phyloP scores from a whole-genome alignment of 2,888 invertebrate genomes.

The Pyrochroa serraticornis region DNA sequence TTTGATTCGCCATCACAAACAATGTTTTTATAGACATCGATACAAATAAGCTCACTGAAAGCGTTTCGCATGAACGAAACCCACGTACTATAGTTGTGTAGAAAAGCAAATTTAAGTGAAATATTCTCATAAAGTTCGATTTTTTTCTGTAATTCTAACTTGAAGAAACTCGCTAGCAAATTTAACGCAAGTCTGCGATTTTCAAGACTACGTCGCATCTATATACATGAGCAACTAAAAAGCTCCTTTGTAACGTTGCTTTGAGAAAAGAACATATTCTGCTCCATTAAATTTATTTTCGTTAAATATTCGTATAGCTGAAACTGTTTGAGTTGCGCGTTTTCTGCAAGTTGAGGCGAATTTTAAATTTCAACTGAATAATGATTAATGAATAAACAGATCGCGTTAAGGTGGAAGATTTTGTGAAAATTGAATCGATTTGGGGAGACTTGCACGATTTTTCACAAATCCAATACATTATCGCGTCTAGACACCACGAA shows the following conservation, averaged over 20 bases:
- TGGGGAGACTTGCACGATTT: background rate
- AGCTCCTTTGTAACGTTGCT: constrained; percentile 14
- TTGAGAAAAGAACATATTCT: constrained; percentile 15
- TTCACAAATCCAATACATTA: constrained; percentile 12
- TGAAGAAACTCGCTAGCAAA: background rate
- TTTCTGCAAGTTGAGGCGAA: background rate
- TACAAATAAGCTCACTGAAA: no score
- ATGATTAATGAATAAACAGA: background rate
- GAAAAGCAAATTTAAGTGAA: no score
- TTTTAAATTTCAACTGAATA: constrained; percentile 8
- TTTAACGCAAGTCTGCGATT: constrained; percentile 7
- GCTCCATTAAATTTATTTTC: constrained; percentile 14
- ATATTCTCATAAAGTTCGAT: no score
- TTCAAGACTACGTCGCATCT: constrained; percentile 1
- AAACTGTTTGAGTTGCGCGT: background rate
- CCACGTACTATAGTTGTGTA: no score
- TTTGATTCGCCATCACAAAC: no score
- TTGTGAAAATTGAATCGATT: background rate
- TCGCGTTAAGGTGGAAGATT: background rate
- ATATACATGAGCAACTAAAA: constrained; percentile 16
- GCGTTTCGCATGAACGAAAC: no score
- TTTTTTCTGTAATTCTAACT: no score
- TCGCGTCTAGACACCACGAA: constrained; percentile 7
- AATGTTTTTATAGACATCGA: no score
- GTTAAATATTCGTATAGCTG: constrained; percentile 8